Evolutionary conservation across 2,797 vertebrate species (phyloP).

Genomic region (Scleropages formosus): DNA sequence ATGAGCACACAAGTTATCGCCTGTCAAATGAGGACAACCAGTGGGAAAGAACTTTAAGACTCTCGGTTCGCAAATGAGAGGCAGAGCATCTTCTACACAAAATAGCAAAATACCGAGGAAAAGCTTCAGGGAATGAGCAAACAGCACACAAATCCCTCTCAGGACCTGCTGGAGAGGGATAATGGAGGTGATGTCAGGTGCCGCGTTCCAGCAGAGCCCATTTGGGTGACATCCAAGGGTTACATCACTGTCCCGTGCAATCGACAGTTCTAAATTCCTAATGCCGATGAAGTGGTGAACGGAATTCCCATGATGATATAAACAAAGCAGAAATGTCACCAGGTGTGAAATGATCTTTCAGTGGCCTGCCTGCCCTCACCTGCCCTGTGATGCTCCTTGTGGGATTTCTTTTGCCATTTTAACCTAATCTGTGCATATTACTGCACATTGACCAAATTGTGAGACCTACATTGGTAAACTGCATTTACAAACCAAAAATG

Average conservation of each 20-base stretch:
- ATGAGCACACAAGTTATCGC: too few species aligned
- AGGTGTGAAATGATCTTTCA: neutral
- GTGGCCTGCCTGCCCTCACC: neutral
- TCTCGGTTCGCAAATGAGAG: too few species aligned
- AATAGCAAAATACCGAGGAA: neutral
- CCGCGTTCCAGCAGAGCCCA: neutral
- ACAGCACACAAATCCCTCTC: constrained; percentile 24
- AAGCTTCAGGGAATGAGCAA: constrained; percentile 5
- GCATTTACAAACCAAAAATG: too few species aligned
- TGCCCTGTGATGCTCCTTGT: too few species aligned
- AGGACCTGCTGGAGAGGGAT: neutral
- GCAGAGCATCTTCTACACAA: neutral
- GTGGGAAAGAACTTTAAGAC: too few species aligned
- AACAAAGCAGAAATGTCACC: constrained; percentile 42
- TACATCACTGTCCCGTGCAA: constrained; percentile 57
- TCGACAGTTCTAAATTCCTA: constrained; percentile 53
- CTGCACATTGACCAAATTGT: neutral
- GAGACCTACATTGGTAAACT: too few species aligned
- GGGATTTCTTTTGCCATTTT: neutral
- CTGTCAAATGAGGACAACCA: too few species aligned
- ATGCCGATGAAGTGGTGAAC: constrained; percentile 44
- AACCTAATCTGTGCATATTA: too few species aligned
- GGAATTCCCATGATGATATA: constrained; percentile 64
- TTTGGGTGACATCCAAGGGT: constrained; percentile 17
- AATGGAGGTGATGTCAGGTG: neutral